Conservation (phyloP, 2,113 vertebrate species). For the Cryptotis parvus region DNA sequence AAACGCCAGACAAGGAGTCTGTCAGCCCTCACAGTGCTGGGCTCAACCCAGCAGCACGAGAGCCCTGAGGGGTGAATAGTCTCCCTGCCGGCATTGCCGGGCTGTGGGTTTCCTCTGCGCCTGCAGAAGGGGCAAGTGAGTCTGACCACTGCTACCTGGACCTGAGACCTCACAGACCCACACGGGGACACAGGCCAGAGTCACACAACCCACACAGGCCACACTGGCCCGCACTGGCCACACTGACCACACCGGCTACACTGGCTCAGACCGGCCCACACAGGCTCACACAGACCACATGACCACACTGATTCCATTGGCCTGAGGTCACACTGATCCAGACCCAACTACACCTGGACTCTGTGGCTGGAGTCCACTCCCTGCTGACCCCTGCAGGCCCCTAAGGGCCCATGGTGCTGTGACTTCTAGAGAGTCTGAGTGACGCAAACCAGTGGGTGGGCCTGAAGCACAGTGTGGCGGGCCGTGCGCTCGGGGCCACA, state of each 20-base stretch:
- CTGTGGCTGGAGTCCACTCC: background rate
- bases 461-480: background rate
- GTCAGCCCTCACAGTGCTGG: conserved; percentile 57
- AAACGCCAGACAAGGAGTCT: conserved; percentile 68
- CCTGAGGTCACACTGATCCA: too few species aligned
- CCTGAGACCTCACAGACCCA: too few species aligned
- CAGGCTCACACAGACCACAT: too few species aligned
- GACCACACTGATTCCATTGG: too few species aligned
- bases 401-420: too few species aligned
- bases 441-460: background rate
- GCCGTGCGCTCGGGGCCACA: too few species aligned
- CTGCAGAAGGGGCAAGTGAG: conserved; percentile 55
- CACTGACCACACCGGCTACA: too few species aligned
- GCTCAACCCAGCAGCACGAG: background rate
- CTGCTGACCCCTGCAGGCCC: background rate
- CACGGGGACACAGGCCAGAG: too few species aligned
- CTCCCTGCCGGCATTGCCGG: background rate
- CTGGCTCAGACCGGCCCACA: too few species aligned
- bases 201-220: background rate
- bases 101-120: conserved; percentile 48
- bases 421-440: background rate
- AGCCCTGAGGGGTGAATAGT: conserved; percentile 58
- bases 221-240: too few species aligned
- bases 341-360: background rate
- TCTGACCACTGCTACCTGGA: conserved; percentile 61